phyloP scores from a whole-genome alignment of 2,888 invertebrate genomes.

The Ramazzottius varieornatus region DNA sequence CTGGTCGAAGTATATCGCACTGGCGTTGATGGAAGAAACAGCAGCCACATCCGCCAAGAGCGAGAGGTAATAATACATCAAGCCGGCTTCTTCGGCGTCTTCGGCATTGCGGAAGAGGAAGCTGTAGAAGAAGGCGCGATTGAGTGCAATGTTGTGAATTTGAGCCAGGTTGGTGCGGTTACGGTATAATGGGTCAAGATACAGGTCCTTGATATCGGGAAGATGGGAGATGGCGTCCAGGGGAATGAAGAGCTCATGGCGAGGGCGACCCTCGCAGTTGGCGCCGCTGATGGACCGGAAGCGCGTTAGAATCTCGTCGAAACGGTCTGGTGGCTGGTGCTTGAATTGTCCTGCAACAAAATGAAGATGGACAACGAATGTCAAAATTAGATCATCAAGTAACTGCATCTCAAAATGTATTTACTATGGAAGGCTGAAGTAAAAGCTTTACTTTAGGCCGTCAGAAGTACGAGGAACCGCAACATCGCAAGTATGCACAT shows the following conservation, averaged over 20 bases:
- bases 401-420: no score
- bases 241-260: conserved; percentile 54
- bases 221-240: conserved; percentile 61
- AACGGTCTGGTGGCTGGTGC: neutral
- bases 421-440: no score
- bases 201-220: conserved; percentile 73
- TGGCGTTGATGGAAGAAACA: conserved; percentile 67
- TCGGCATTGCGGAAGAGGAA: conserved; percentile 69
- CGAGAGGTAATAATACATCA: conserved; percentile 88
- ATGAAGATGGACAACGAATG: no score
- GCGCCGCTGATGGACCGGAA: conserved; percentile 34
- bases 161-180: conserved; percentile 76
- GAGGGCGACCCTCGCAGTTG: conserved; percentile 66
- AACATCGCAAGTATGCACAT: no score
- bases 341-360: no score
- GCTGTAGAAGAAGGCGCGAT: conserved; percentile 80
- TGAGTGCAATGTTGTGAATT: conserved; percentile 83
- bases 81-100: conserved; percentile 79
- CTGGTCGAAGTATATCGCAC: conserved; percentile 72
- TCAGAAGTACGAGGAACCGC: no score
- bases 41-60: conserved; percentile 79
- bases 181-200: conserved; percentile 73
- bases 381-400: no score
- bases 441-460: no score
- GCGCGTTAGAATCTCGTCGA: neutral